These are phyloP conservation scores for Gobio occitaniae DNA, from an alignment of 2,797 vertebrate species.

Conservation along the genomic window DNA sequence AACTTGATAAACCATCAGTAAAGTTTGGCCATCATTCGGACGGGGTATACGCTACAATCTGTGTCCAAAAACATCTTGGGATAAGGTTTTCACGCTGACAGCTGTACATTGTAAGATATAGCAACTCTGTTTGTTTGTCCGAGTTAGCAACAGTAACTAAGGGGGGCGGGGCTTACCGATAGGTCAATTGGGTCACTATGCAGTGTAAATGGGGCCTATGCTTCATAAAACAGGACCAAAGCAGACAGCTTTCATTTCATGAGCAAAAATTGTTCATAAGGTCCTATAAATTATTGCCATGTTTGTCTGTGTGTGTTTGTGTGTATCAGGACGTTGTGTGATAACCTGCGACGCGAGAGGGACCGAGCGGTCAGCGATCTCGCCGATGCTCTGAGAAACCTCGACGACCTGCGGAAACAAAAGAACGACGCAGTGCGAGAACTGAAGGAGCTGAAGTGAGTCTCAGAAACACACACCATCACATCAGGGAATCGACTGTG, in stretches of 20 bases:
- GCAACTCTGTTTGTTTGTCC: too few species aligned
- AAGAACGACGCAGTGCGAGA: conserved; percentile 91
- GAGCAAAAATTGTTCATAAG: background rate
- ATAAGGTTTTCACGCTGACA: too few species aligned
- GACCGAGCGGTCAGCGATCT: conserved; percentile 95
- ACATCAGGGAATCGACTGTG: background rate
- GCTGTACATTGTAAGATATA: too few species aligned
- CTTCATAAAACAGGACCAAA: too few species aligned
- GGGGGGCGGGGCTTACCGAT: too few species aligned
- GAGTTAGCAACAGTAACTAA: too few species aligned
- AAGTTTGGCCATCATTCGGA: too few species aligned
- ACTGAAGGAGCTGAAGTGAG: conserved; percentile 94
- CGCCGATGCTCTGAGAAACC: conserved; percentile 93
- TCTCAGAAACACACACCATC: conserved; percentile 9
- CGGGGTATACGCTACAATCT: too few species aligned
- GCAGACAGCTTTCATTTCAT: background rate
- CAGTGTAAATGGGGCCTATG: too few species aligned
- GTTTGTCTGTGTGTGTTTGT: conserved; percentile 17
- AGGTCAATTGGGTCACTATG: too few species aligned
- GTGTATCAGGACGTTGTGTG: conserved; percentile 88
- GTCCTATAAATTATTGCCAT: background rate
- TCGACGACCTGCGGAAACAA: conserved; percentile 95
- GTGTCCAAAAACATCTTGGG: too few species aligned
- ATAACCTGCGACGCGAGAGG: conserved; percentile 92
- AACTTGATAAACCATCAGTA: too few species aligned